Evolutionary conservation across 2,888 invertebrate genomes (phyloP), one percentile per base, ranked within the genome.

Genomic region (Orthosia incerta): DNA sequence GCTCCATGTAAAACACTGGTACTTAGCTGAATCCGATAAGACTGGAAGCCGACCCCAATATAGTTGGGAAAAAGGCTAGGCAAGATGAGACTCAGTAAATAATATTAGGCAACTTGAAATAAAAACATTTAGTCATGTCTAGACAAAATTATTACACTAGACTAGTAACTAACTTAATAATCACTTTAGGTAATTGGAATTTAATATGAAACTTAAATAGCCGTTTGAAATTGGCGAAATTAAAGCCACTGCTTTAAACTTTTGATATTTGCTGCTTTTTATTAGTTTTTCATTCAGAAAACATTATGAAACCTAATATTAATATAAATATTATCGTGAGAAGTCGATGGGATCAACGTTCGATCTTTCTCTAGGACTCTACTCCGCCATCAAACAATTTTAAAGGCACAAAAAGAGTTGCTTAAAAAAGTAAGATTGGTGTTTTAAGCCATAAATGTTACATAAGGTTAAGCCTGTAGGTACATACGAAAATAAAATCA

Each of bases 111-210:
- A 18, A 20, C 18, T 70, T 26, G 4, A 18, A 50, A 46, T 61
- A 50, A 56, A 50, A 73, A 26, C 16, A 57, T 45, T 20, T 18
- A 23, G 18, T 26, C 16, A 50, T 12, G 50, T 63, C 75, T 73
- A 63, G 75, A 75, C 73, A 45, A 56, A 20, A 20, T 63, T 61
- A 60, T 73, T 55, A 59, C n/a, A 60, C 59, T 60, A 60, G 39
- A n/a, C n/a, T 13, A 50, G 16, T 51, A 62, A 62, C 39, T 53
- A 62, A 62, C 39, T 53, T 39, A 61, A 23, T 60, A 51, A 46
- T 12, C 16, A 72, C 13, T 16, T 56, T 20, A 50, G 11, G 5
- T 50, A 18, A 68, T 39, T 12, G 23, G 20, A 68, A 15, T 39
- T 62, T 11, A 66, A 67, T 16, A 39, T 12, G 4, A 53, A 69